Percentiles rank a stretch among this genome's conserved stretches.
These are phyloP conservation scores for Pilophorus perplexus DNA, from an alignment of 2,888 invertebrate species.

Conservation along the genomic window DNA sequence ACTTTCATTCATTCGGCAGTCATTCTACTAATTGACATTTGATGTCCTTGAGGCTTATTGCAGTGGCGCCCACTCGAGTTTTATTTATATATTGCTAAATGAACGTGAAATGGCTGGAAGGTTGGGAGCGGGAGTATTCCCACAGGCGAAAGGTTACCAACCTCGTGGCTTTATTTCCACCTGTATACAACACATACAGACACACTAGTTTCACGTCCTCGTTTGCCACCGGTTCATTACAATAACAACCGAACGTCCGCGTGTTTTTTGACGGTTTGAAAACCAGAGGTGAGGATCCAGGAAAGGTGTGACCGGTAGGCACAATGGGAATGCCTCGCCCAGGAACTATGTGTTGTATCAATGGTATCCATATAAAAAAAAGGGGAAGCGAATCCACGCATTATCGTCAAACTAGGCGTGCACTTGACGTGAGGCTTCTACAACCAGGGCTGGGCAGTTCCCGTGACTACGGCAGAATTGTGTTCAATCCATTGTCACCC, in stretches of 20 bases:
- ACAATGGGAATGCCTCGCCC: constrained; percentile 28
- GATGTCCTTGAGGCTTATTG: too few species aligned
- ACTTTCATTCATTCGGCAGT: too few species aligned
- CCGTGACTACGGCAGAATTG: too few species aligned
- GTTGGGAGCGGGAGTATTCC: constrained; percentile 8
- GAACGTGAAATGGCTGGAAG: background rate
- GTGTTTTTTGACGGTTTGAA: constrained; percentile 15
- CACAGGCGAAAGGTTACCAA: constrained; percentile 36
- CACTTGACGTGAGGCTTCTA: constrained; percentile 11
- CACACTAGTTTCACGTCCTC: constrained; percentile 3
- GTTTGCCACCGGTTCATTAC: constrained; percentile 29
- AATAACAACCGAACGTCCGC: constrained; percentile 38
- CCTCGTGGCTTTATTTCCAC: constrained; percentile 26
- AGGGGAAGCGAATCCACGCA: constrained; percentile 21
- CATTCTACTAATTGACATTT: too few species aligned
- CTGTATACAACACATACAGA: too few species aligned
- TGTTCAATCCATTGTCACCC: too few species aligned
- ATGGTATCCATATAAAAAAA: background rate
- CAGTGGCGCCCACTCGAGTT: too few species aligned
- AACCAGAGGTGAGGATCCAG: background rate
- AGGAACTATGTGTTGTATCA: constrained; percentile 31
- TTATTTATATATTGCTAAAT: background rate
- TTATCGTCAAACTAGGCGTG: constrained; percentile 34
- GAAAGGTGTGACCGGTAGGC: constrained; percentile 9
- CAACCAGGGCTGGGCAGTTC: constrained; percentile 4